Percentiles rank a stretch among this genome's conserved stretches.
These are phyloP conservation scores for Ondatra zibethicus DNA, from an alignment of 2,113 vertebrate genomes.

Conservation along the genomic window DNA sequence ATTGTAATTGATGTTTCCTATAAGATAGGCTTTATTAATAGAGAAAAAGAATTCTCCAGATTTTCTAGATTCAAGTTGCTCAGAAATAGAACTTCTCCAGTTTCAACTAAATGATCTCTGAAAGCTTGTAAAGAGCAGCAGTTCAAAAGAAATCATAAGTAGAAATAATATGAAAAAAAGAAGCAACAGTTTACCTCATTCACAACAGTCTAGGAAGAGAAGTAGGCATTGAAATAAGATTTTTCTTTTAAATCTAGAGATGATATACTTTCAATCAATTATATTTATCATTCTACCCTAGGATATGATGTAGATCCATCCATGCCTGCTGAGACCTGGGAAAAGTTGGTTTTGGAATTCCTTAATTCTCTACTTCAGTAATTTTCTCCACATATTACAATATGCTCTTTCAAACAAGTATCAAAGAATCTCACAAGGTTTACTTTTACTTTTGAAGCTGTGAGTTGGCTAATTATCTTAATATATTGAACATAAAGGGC, in stretches of 20 bases:
- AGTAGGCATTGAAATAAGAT: neutral
- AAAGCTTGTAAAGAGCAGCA: neutral
- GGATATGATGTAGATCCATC: neutral
- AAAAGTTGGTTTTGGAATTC: constrained; percentile 1
- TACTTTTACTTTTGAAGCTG: neutral
- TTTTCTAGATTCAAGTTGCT: neutral
- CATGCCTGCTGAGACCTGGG: neutral
- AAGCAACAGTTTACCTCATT: neutral
- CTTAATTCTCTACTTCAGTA: neutral
- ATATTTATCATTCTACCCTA: neutral
- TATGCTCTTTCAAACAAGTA: neutral
- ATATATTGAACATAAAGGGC: neutral
- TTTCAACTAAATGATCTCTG: constrained; percentile 17
- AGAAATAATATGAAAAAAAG: neutral
- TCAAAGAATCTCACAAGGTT: neutral
- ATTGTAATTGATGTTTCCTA: neutral
- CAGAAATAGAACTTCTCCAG: neutral
- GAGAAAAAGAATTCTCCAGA: neutral
- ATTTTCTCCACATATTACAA: neutral
- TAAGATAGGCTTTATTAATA: neutral
- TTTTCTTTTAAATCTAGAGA: neutral
- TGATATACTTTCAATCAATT: neutral
- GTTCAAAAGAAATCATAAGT: neutral
- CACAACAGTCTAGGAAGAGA: neutral
- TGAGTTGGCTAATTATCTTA: neutral